These are phyloP conservation scores for Neolamprologus toae DNA, from an alignment of 2,113 vertebrate genomes.

Conservation along the genomic window DNA sequence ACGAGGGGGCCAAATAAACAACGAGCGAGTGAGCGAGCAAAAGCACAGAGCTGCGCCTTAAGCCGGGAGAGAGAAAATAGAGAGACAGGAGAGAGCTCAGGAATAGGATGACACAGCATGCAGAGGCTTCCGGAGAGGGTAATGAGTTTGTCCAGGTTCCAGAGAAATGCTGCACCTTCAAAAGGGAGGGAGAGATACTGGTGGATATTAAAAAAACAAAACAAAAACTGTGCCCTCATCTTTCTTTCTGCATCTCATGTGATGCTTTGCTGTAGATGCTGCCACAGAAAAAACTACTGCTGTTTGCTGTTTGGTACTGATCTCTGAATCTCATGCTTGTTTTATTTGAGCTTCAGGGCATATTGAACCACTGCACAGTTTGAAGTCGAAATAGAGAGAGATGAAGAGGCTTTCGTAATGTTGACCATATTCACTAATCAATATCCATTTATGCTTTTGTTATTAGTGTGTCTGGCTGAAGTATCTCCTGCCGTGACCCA, in stretches of 20 bases:
- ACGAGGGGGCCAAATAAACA: constrained; percentile 46
- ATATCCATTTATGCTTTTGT: constrained; percentile 36
- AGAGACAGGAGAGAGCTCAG: neutral
- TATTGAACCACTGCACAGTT: neutral
- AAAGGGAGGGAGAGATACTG: neutral
- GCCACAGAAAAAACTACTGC: constrained; percentile 1
- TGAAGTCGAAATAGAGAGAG: constrained; percentile 5
- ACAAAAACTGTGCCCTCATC: neutral
- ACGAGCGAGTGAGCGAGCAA: neutral
- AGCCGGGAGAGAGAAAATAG: neutral
- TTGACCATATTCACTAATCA: constrained; percentile 28
- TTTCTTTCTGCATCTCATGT: neutral
- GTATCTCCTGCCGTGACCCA: constrained; percentile 4
- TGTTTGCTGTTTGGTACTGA: constrained; percentile 12
- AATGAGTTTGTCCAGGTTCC: constrained; percentile 54
- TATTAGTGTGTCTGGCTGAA: neutral
- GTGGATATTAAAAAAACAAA: neutral
- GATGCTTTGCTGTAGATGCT: neutral
- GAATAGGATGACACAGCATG: constrained; percentile 29
- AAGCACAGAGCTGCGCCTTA: neutral
- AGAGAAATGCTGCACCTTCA: neutral
- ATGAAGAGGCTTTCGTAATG: constrained; percentile 43
- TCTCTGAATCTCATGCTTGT: constrained; percentile 9
- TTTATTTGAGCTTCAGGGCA: neutral
- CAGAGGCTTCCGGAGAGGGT: constrained; percentile 26